Evolutionary conservation across 2,797 vertebrate genomes (phyloP), one percentile per base, ranked within the genome.

Genomic region (Leptatherina wallacei): DNA sequence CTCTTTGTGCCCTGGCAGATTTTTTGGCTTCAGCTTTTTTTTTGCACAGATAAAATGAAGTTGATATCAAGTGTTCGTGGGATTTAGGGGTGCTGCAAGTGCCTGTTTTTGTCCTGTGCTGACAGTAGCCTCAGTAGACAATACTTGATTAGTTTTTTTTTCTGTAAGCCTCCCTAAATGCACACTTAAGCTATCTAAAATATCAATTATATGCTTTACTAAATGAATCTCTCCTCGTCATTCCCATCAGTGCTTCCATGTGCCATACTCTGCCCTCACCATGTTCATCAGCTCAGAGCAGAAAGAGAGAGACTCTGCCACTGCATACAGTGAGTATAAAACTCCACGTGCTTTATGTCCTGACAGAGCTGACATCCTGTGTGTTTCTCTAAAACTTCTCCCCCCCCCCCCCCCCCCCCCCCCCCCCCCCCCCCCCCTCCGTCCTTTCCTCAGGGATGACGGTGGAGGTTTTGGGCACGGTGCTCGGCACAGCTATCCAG

Each of bases 241-340:
- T 44, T 22, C 0, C 44, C 33, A 2, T 18, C 93, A 99, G 98
- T 99, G 98, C 68, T 99, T 99, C 92, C 98, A 99, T 0, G 98
- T 99, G 78, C 98, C 98, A 1, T 99, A 99, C 91, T 99, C 98
- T 0, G 96, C 98, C 0, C 96, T 99, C 85, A 99, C 98, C 75
- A 99, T 99, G 98, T 99, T 99, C 94, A 99, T 99, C 94, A 99
- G 96, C 94, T 94, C 95, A 0, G 96, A 99, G 69, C 98, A 99
- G 92, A 97, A 96, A 1, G 98, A 99, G 86, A 90, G 98, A 35
- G 98, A 99, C 90, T 99, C 98, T 0, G 97, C 98, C 84, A 99
- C 98, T 0, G 98, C 97, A 0, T 99, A 99, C 85, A 95, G 98
- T 99, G 87, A 97, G 98, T 94, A 22, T 3, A 4, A 36, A 29